Evolutionary conservation across 2,888 invertebrate species (phyloP).

Genomic region (Endotricha flammealis): DNA sequence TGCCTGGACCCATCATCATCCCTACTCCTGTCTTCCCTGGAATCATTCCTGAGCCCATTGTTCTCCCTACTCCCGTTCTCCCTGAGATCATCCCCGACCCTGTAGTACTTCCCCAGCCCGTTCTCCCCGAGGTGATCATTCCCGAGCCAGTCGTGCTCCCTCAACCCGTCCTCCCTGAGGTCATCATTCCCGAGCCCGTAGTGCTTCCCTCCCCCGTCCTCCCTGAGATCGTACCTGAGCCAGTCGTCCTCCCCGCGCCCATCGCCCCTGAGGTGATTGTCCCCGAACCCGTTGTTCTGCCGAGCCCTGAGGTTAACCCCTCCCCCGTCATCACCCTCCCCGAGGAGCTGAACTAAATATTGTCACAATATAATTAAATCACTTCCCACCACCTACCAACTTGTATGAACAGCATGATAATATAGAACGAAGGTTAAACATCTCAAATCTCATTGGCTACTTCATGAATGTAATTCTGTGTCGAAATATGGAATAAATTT

Average conservation of each 20-base stretch:
- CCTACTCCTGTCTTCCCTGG: slow-evolving; percentile 7
- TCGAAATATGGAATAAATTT: no score
- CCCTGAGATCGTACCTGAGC: slow-evolving; percentile 11
- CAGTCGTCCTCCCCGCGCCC: slow-evolving; percentile 10
- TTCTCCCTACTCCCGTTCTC: slow-evolving; percentile 8
- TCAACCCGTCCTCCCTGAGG: slow-evolving; percentile 8
- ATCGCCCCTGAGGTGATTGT: slow-evolving; percentile 6
- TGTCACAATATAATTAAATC: background rate
- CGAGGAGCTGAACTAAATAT: slow-evolving; percentile 9
- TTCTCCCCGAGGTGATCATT: slow-evolving; percentile 7
- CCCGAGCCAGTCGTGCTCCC: slow-evolving; percentile 10
- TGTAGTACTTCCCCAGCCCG: slow-evolving; percentile 11
- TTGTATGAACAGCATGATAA: no score
- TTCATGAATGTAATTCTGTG: no score
- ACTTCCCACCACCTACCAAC: no score
- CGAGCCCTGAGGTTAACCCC: slow-evolving; percentile 11
- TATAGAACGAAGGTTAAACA: no score
- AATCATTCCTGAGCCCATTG: slow-evolving; percentile 4
- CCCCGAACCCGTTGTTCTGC: slow-evolving; percentile 14
- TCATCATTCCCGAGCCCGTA: slow-evolving; percentile 6
- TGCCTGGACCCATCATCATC: slow-evolving; percentile 4
- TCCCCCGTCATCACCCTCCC: slow-evolving; percentile 14
- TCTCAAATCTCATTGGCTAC: no score
- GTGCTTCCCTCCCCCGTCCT: slow-evolving; percentile 6
- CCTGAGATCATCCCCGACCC: slow-evolving; percentile 9